A percentile compares a stretch with the other conserved stretches of the same genome.
Conservation (phyloP, 2,113 vertebrate species). For the Ochotona curzoniae region DNA sequence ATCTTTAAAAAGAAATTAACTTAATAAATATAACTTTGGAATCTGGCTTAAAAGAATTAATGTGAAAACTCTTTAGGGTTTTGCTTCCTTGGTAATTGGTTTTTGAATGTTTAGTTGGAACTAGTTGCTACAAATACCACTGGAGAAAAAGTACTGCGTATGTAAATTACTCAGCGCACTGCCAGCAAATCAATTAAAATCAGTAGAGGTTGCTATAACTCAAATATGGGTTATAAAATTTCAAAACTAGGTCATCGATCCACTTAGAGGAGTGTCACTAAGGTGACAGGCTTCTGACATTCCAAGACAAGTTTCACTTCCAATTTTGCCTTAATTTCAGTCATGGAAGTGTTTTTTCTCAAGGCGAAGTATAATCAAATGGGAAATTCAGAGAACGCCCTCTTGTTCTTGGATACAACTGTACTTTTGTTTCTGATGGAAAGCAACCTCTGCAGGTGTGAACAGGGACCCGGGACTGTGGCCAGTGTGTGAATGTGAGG, state of each 20-base stretch:
- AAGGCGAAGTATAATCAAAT: neutral
- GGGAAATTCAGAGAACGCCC: neutral
- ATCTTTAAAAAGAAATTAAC: no score
- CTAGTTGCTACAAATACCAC: neutral
- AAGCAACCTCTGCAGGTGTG: no score
- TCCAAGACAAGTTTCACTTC: neutral
- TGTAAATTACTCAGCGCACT: neutral
- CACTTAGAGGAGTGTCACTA: neutral
- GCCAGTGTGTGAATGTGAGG: neutral
- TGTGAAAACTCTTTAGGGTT: neutral
- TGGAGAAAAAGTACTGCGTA: neutral
- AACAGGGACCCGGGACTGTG: accelerated
- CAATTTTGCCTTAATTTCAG: neutral
- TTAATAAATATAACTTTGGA: neutral
- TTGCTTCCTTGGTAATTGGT: neutral
- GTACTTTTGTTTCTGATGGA: neutral
- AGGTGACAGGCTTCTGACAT: neutral
- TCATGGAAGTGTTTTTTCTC: neutral
- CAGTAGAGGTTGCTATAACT: neutral
- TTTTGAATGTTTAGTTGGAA: constrained; percentile 5
- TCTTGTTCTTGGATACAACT: accelerated
- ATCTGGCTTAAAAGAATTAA: neutral
- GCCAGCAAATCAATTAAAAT: neutral
- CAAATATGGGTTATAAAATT: neutral
- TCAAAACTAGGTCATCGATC: neutral